A percentile compares a stretch with the other conserved stretches of the same genome.
These are phyloP conservation scores for Thera britannica DNA, from an alignment of 2,888 invertebrate genomes.

Conservation along the genomic window DNA sequence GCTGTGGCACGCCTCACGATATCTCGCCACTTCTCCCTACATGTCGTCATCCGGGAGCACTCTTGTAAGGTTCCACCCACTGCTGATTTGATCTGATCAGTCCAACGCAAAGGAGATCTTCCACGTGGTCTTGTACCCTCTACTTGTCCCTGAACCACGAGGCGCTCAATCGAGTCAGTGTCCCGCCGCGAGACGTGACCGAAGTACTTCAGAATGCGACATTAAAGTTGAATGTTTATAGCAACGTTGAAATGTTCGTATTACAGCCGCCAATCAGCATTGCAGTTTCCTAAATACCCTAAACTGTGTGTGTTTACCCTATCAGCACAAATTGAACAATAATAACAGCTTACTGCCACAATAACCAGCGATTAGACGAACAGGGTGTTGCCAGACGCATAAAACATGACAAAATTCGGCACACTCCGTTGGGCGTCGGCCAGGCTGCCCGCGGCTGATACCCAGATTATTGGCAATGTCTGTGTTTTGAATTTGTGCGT, in stretches of 20 bases:
- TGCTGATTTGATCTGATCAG: too few species aligned
- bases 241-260: background rate
- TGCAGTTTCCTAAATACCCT: background rate
- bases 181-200: too few species aligned
- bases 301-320: constrained; percentile 2
- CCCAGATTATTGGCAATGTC: constrained; percentile 31
- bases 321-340: constrained; percentile 25
- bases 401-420: constrained; percentile 50
- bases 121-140: too few species aligned
- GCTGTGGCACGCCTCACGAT: too few species aligned
- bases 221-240: too few species aligned
- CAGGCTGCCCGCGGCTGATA: constrained; percentile 43
- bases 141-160: too few species aligned
- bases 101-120: too few species aligned
- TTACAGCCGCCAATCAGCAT: background rate
- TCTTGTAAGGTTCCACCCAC: too few species aligned
- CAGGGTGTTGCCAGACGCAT: constrained; percentile 61
- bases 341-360: constrained; percentile 19
- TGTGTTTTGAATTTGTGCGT: constrained; percentile 34
- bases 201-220: too few species aligned
- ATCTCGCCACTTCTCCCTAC: too few species aligned
- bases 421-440: constrained; percentile 52
- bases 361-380: constrained; percentile 46
- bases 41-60: too few species aligned
- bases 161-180: too few species aligned